Evolutionary conservation across 2,888 invertebrate genomes (phyloP), one percentile per base, ranked within the genome.

Genomic region (Sussaba pulchella): DNA sequence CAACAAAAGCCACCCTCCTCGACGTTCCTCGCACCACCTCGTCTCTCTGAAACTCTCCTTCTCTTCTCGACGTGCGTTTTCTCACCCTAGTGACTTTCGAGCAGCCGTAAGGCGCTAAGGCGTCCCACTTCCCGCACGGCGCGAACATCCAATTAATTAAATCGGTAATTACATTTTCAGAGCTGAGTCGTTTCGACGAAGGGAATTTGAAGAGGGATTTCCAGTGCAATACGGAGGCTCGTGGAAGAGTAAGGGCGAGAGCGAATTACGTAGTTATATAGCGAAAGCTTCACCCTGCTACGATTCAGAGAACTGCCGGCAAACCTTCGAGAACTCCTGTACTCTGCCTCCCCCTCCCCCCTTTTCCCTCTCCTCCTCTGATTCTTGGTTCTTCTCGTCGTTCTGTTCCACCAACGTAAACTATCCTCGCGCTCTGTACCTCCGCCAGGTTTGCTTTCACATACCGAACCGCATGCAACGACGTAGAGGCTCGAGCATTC

Each of bases 121-220:
- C 72, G 72, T 74, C 59, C 77, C 71, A 66, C 69, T 82, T 74
- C 54, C 36, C 52, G 61, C 64, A 24, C 83, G 57, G 45, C 45
- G 59, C 54, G 72, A 70, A 79, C 81, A 82, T 82, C 69, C 83
- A 78, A 85, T 85, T 84, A 81, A 84, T 84, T 85, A 83, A 83
- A 83, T 80, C 83, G 83, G 76, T 86, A 85, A 87, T 87, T 87
- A 87, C 83, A 81, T 83, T 85, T 81, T 71, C 74, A 24, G 78
- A 39, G 76, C 57, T 75, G 74, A 54, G 78, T 63, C 45, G 63
- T 71, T 57, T 71, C 47, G n/a, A 26, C 57, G 54, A 39, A 52
- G 43, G 67, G 45, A 10, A 31, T 59, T 61, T 78, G 39, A 50
- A 59, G 47, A 26, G 59, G 24, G 43, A 39, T n/a, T 70, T 45